Conservation (phyloP, 1,140 invertebrate species). For the Dermatophagoides farinae region DNA sequence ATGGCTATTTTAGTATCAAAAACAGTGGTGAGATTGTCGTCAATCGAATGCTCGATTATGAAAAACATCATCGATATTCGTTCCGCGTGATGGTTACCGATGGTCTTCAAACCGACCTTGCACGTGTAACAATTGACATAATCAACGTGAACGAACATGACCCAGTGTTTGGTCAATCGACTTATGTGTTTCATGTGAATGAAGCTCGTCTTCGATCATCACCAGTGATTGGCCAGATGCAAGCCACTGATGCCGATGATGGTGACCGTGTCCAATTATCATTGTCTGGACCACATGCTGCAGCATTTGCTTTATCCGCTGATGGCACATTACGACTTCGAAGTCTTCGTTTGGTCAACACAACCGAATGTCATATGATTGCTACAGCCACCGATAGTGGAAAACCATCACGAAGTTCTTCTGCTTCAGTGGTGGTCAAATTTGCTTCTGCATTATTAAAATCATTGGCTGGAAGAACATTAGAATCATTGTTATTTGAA, state of each 20-base stretch:
- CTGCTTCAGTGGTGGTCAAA: slow-evolving; percentile 50
- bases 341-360: slow-evolving; percentile 29
- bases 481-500: not conserved
- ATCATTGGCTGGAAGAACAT: slow-evolving; percentile 6
- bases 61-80: slow-evolving; percentile 39
- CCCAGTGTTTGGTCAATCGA: slow-evolving; percentile 59
- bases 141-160: slow-evolving; percentile 73
- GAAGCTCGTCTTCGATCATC: slow-evolving; percentile 23
- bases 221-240: slow-evolving; percentile 37
- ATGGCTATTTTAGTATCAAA: slow-evolving; percentile 10
- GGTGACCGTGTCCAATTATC: slow-evolving; percentile 18
- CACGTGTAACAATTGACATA: slow-evolving; percentile 51
- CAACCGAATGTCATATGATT: slow-evolving; percentile 42
- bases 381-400: slow-evolving; percentile 59
- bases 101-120: slow-evolving; percentile 54
- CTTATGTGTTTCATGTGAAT: slow-evolving; percentile 56
- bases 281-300: slow-evolving; percentile 19
- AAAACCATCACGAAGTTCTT: slow-evolving; percentile 42
- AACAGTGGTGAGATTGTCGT: slow-evolving; percentile 53
- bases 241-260: slow-evolving; percentile 19
- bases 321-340: slow-evolving; percentile 30
- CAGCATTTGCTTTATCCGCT: slow-evolving; percentile 31
- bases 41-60: slow-evolving; percentile 53
- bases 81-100: slow-evolving; percentile 67
- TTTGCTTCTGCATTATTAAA: slow-evolving; percentile 29